Evolutionary conservation across 2,888 invertebrate genomes (phyloP).

Genomic region (Mimas tiliae): DNA sequence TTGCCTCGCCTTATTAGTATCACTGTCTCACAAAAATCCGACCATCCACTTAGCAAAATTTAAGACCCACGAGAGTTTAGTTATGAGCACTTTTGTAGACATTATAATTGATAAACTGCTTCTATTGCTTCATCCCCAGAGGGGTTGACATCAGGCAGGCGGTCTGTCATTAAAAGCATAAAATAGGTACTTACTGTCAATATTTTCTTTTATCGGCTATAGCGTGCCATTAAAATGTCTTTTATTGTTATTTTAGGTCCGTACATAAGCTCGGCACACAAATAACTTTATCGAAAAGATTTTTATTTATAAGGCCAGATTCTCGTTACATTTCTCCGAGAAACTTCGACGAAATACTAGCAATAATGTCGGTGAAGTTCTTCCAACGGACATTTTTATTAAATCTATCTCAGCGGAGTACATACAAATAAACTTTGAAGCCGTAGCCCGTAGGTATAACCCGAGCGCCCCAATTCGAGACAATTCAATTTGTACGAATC

Average conservation of each 20-base stretch:
- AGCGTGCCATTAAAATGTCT: no score
- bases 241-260: background rate
- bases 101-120: no score
- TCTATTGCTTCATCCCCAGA: no score
- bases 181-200: no score
- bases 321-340: background rate
- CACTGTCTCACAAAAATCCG: no score
- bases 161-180: no score
- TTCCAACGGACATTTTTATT: slow-evolving; percentile 7
- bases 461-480: slow-evolving; percentile 20
- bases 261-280: background rate
- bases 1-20: no score
- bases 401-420: slow-evolving; percentile 8
- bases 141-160: no score
- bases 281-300: background rate
- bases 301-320: background rate
- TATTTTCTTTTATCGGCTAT: no score
- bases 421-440: slow-evolving; percentile 11
- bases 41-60: no score
- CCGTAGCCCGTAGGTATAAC: background rate
- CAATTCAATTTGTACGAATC: slow-evolving; percentile 20
- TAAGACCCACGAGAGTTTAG: no score
- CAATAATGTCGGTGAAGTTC: slow-evolving; percentile 4
- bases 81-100: no score
- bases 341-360: background rate